Percentiles rank a stretch among this genome's conserved stretches.
These are phyloP conservation scores for Microchirus variegatus DNA, from an alignment of 2,797 vertebrate species.

Conservation along the genomic window DNA sequence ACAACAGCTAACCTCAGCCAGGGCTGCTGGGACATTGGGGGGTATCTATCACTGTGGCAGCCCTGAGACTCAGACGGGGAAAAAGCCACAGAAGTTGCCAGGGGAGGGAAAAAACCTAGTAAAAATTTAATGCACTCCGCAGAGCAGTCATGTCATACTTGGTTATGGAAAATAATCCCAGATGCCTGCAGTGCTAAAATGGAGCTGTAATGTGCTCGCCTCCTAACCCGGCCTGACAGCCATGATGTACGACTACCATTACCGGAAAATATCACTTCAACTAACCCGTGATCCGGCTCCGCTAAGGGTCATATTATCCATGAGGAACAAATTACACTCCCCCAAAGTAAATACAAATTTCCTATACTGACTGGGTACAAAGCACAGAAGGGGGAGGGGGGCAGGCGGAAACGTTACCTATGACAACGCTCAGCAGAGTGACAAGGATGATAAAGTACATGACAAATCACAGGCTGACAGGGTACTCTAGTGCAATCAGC, in stretches of 20 bases:
- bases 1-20: slow-evolving; percentile 88
- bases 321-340: slow-evolving; percentile 99
- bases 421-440: slow-evolving; percentile 84
- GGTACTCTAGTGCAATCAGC: slow-evolving; percentile 84
- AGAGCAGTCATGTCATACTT: slow-evolving; percentile 99
- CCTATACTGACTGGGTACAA: slow-evolving; percentile 91
- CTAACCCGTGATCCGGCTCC: slow-evolving; percentile 99
- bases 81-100: slow-evolving; percentile 87
- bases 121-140: slow-evolving; percentile 99
- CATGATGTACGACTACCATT: slow-evolving; percentile 99
- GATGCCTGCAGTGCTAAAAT: slow-evolving; percentile 99
- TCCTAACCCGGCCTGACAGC: slow-evolving; percentile 99
- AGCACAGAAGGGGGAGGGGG: slow-evolving; percentile 73
- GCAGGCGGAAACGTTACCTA: slow-evolving; percentile 80
- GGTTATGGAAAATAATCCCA: slow-evolving; percentile 99
- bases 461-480: slow-evolving; percentile 89
- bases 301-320: slow-evolving; percentile 99
- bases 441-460: slow-evolving; percentile 92
- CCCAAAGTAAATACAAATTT: slow-evolving; percentile 99
- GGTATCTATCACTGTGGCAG: slow-evolving; percentile 88
- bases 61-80: slow-evolving; percentile 80
- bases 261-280: slow-evolving; percentile 99
- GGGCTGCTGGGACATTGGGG: slow-evolving; percentile 83
- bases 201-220: slow-evolving; percentile 99
- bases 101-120: slow-evolving; percentile 87